A percentile compares a stretch with the other conserved stretches of the same genome.
Evolutionary conservation across 2,888 invertebrate genomes (phyloP).

Genomic region (Hololepta plana): DNA sequence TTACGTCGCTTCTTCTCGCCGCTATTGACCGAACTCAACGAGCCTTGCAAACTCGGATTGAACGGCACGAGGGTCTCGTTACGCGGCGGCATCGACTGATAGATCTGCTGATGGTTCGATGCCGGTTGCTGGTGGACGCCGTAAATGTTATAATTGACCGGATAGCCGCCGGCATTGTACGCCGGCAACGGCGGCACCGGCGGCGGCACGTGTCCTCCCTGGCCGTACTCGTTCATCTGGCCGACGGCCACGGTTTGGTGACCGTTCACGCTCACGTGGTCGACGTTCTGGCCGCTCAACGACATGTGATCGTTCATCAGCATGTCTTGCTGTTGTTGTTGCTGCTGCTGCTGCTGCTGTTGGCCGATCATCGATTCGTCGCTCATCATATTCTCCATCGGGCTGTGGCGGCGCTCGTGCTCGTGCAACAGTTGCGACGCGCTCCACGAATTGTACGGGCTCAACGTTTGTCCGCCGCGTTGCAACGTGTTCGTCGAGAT

Average conservation of each 20-base stretch:
- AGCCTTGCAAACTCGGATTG: conserved; percentile 34
- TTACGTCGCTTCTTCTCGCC: conserved; percentile 36
- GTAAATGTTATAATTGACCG: conserved; percentile 26
- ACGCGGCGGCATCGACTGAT: conserved; percentile 26
- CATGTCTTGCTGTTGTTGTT: conserved; percentile 17
- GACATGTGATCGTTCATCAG: conserved; percentile 23
- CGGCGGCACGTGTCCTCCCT: conserved; percentile 21
- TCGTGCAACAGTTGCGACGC: conserved; percentile 39
- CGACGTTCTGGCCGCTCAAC: conserved; percentile 21
- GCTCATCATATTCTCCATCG: conserved; percentile 17
- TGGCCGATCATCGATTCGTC: conserved; percentile 12
- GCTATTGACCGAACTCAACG: conserved; percentile 35
- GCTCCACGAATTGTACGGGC: conserved; percentile 39
- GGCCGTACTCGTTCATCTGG: conserved; percentile 16
- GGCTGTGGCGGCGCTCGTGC: conserved; percentile 36
- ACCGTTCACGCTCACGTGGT: conserved; percentile 21
- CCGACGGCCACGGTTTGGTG: conserved; percentile 14
- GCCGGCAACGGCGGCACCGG: conserved; percentile 34
- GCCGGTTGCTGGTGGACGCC: conserved; percentile 23
- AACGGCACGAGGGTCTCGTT: conserved; percentile 23
- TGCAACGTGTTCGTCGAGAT: conserved; percentile 27
- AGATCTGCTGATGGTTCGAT: conserved; percentile 17
- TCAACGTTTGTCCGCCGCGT: conserved; percentile 22
- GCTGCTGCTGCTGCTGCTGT: conserved; percentile 18
- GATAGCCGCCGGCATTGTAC: conserved; percentile 25